These are phyloP conservation scores for Lordiphosa stackelbergi DNA, from an alignment of 1,140 invertebrate genomes.

Conservation along the genomic window DNA sequence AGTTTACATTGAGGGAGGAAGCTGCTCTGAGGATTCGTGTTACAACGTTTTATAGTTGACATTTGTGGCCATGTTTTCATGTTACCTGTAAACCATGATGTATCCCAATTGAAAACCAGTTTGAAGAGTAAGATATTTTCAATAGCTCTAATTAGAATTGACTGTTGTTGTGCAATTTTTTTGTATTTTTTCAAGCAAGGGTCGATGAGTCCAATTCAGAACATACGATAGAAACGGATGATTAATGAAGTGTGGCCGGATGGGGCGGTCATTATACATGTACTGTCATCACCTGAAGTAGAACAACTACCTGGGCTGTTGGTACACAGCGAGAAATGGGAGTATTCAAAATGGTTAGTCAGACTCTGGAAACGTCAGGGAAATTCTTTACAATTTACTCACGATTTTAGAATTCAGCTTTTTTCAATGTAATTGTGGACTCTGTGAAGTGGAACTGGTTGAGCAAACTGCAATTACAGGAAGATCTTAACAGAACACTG, in stretches of 20 bases:
- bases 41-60: constrained; percentile 58
- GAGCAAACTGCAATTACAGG: no score
- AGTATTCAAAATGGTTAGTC: background rate
- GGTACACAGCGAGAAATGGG: background rate
- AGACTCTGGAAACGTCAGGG: no score
- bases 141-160: constrained; percentile 73
- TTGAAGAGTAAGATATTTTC: constrained; percentile 26
- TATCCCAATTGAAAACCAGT: constrained; percentile 34
- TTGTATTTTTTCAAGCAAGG: constrained; percentile 16
- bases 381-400: no score
- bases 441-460: no score
- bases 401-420: no score
- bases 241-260: constrained; percentile 49
- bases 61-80: constrained; percentile 56
- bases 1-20: constrained; percentile 51
- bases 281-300: constrained; percentile 54
- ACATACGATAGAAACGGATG: constrained; percentile 30
- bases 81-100: constrained; percentile 5
- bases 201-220: constrained; percentile 40
- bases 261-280: constrained; percentile 45
- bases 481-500: no score
- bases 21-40: constrained; percentile 34
- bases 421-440: no score
- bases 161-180: constrained; percentile 33
- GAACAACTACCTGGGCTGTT: constrained; percentile 4